Evolutionary conservation across 53 echinoderm and acorn worm species (phyloP).

Genomic region (Luidia sarsii): DNA sequence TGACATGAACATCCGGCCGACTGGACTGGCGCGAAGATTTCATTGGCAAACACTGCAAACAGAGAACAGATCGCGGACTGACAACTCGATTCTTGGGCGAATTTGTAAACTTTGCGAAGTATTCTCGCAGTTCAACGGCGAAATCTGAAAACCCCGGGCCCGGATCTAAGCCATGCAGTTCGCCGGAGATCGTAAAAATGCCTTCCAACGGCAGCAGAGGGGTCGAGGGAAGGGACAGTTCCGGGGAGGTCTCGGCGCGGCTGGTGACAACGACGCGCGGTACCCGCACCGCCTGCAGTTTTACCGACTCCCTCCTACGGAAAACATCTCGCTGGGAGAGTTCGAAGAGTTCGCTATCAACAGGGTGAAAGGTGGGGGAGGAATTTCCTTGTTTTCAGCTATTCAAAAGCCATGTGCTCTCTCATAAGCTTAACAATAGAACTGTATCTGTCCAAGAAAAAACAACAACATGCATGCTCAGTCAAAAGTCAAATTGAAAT

Average conservation of each 20-base stretch:
- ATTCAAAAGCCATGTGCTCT: no score
- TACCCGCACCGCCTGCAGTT: slow-evolving; percentile 84
- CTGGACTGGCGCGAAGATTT: slow-evolving; percentile 54
- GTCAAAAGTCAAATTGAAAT: no score
- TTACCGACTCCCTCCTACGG: slow-evolving; percentile 84
- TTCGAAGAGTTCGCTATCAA: slow-evolving; percentile 93
- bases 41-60: no score
- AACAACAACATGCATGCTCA: no score
- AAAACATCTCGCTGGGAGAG: slow-evolving; percentile 90
- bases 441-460: no score
- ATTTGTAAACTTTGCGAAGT: no score
- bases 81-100: no score
- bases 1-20: slow-evolving; percentile 26
- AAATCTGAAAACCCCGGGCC: no score
- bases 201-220: slow-evolving; percentile 29
- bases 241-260: slow-evolving; percentile 26
- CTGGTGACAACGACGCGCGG: background rate
- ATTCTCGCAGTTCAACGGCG: no score
- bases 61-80: no score
- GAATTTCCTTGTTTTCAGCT: background rate
- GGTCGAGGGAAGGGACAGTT: slow-evolving; percentile 2
- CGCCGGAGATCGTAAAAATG: slow-evolving; percentile 44
- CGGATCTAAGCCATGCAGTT: slow-evolving; percentile 62
- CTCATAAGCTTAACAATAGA: no score
- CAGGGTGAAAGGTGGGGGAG: slow-evolving; percentile 79